Conservation (phyloP, 1,140 invertebrate genomes). For the Panagrolaimus sp. region DNA sequence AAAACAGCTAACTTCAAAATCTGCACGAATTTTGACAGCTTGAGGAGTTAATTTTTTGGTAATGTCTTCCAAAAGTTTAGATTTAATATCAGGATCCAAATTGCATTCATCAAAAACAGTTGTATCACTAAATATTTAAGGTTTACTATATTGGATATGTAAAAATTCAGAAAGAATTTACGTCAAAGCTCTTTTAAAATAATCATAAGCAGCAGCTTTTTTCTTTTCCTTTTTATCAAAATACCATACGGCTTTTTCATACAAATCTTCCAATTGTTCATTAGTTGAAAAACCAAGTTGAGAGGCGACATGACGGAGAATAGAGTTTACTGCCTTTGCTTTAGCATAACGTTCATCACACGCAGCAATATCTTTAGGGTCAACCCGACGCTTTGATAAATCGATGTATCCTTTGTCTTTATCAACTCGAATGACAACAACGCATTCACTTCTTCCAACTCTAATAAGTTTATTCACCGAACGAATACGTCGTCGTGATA, state of each 20-base stretch:
- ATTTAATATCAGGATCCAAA: conserved; percentile 83
- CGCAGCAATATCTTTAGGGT: conserved; percentile 91
- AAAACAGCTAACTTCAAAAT: conserved; percentile 95
- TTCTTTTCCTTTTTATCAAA: conserved; percentile 97
- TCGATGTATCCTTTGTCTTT: conserved; percentile 99
- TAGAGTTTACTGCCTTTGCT: conserved; percentile 91
- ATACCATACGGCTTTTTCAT: conserved; percentile 94
- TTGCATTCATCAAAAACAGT: conserved; percentile 91
- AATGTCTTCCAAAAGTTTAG: conserved; percentile 86
- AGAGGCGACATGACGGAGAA: conserved; percentile 91
- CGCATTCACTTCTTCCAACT: conserved; percentile 95
- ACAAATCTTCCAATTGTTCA: conserved; percentile 86
- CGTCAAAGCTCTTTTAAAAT: conserved; percentile 95
- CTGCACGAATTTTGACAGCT: conserved; percentile 76
- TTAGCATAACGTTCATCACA: conserved; percentile 97
- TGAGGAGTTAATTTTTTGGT: conserved; percentile 92
- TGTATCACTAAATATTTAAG: conserved; percentile 70
- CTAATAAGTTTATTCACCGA: conserved; percentile 99
- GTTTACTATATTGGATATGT: conserved; percentile 20
- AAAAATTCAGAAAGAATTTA: conserved; percentile 64
- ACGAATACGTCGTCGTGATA: conserved; percentile 92
- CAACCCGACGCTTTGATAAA: conserved; percentile 94
- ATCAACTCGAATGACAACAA: conserved; percentile 97
- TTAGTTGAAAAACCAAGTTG: conserved; percentile 82
- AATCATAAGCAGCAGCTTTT: conserved; percentile 88